These are phyloP conservation scores for Dicranocentrus wangi DNA, from an alignment of 2,888 invertebrate species.

Conservation along the genomic window DNA sequence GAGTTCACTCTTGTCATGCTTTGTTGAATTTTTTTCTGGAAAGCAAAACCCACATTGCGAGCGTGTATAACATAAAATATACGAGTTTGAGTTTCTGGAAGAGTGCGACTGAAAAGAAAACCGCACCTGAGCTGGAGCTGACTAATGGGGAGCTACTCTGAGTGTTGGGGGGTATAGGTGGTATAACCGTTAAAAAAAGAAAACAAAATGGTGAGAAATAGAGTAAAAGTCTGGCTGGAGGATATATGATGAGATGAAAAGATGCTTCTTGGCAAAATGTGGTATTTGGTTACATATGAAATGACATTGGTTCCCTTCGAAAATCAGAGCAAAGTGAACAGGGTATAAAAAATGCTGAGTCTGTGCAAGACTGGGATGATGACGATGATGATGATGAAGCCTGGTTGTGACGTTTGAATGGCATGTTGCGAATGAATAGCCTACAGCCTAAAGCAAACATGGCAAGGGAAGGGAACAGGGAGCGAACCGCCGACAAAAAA, in stretches of 20 bases:
- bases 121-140: neutral
- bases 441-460: conserved; percentile 11
- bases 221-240: neutral
- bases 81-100: neutral
- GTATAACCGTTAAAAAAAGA: neutral
- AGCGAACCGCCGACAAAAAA: too few species aligned
- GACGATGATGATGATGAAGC: neutral
- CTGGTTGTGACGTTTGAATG: conserved; percentile 58
- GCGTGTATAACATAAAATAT: neutral
- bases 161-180: neutral
- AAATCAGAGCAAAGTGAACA: neutral
- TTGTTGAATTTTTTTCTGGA: too few species aligned
- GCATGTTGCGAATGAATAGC: conserved; percentile 46
- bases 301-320: neutral
- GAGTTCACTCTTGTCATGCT: too few species aligned
- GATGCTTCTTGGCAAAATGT: neutral
- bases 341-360: neutral
- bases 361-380: neutral
- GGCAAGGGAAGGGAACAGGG: neutral
- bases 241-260: neutral
- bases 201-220: neutral
- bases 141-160: neutral
- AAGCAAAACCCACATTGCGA: too few species aligned
- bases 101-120: neutral
- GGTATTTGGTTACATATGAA: neutral